Conservation (phyloP, 1,140 invertebrate genomes). For the Chironomus striatipennis region DNA sequence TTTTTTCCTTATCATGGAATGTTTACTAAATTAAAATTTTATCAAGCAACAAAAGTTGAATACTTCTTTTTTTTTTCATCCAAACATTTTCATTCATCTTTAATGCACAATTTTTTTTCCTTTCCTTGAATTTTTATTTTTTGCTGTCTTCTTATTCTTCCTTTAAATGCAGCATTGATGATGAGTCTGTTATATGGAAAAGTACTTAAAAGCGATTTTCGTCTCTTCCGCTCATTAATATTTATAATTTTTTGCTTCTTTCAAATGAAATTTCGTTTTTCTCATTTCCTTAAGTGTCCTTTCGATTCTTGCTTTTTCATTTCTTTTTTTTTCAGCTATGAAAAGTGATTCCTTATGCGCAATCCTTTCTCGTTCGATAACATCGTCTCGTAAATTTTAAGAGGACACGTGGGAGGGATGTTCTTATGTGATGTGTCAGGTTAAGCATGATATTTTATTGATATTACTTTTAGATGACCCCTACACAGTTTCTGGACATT, state of each 20-base stretch:
- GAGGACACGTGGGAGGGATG: too few species aligned
- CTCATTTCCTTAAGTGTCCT: neutral
- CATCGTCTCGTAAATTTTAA: too few species aligned
- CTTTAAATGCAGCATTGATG: too few species aligned
- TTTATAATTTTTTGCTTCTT: slow-evolving; percentile 1
- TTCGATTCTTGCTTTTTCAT: neutral
- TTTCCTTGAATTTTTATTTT: too few species aligned
- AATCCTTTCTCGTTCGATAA: too few species aligned
- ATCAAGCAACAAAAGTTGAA: neutral
- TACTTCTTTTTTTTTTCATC: too few species aligned
- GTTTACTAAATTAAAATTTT: slow-evolving; percentile 15
- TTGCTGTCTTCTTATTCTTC: too few species aligned
- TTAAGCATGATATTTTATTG: too few species aligned
- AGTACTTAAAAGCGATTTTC: slow-evolving; percentile 1
- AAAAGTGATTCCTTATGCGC: too few species aligned
- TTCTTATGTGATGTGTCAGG: too few species aligned
- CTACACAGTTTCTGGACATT: too few species aligned
- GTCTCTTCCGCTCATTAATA: slow-evolving; percentile 22
- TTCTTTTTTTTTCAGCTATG: neutral
- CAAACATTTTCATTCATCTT: neutral
- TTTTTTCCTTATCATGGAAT: neutral
- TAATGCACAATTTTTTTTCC: neutral
- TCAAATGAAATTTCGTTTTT: neutral
- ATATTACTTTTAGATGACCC: too few species aligned
- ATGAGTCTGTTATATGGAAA: neutral